Evolutionary conservation across 2,888 invertebrate species (phyloP), one percentile per base, ranked within the genome.

Genomic region (Caenorhabditis parvicauda): DNA sequence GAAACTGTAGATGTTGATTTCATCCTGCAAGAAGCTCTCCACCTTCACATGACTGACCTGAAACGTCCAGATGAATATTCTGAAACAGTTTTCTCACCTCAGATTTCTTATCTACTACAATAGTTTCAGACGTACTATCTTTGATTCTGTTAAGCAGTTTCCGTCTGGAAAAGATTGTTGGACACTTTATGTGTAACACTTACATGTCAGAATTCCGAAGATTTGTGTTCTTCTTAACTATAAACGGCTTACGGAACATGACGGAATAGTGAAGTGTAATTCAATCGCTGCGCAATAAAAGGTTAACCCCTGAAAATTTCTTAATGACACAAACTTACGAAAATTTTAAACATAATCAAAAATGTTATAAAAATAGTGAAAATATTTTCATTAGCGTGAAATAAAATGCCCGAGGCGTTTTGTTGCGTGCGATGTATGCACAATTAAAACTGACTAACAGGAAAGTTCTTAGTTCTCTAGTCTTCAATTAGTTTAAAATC

Each of bases 211-310:
- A 76, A 55, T 66, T 74, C 44, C 74, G 53, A 29, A 75, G 53
- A 58, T 71, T 75, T 27, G 72, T 65, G 51, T 73, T 78, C 48
- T 66, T 73, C 55, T 74, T 76, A 9, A 73, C 67, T 21, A 47
- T 58, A 56, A 75, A 76, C 24, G 70, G 70, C 47, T 75, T 75
- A 50, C 64, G 63, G 54, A 76, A 76, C 76, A 76, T 76, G 24
- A n/a, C n/a, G 44, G n/a, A 44, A 44, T 21, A 24, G 6, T 12
- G 6, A 46, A 46, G 17, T 45, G 25, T 24, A 45, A 28, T 9
- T n/a, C n/a, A n/a, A n/a, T n/a, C n/a, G n/a, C n/a, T n/a, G n/a
- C 7, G 17, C 17, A 45, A 45, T 9, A 17, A 27, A 42, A 43
- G 0, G 19, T 37, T 3, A 22, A 38, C 32, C 28, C 17, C 28